Conservation (phyloP, 2,888 invertebrate genomes). For the Rotaria socialis region DNA sequence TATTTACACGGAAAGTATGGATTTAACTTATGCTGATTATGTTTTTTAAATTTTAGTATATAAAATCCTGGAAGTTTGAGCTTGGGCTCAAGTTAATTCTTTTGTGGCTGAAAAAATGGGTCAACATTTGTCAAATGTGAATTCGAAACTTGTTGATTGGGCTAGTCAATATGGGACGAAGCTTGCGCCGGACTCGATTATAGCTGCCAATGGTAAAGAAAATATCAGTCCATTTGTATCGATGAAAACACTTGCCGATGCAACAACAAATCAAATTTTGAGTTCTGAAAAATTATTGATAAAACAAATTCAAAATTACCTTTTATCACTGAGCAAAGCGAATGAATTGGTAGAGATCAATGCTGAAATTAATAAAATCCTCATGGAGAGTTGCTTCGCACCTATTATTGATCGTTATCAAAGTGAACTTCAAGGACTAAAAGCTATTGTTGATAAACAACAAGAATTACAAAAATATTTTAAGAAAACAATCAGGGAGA, state of each 20-base stretch:
- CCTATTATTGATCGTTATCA: neutral
- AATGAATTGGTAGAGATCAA: neutral
- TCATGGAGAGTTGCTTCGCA: neutral
- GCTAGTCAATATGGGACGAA: neutral
- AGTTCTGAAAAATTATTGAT: neutral
- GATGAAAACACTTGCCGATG: neutral
- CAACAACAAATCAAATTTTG: neutral
- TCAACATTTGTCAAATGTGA: neutral
- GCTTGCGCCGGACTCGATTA: neutral
- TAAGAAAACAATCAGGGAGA: neutral
- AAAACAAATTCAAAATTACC: constrained; percentile 2
- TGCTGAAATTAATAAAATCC: neutral
- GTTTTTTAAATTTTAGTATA: no score
- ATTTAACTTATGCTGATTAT: no score
- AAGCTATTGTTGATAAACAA: neutral
- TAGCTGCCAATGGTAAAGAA: neutral
- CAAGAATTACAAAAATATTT: neutral
- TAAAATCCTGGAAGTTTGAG: no score
- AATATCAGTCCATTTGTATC: neutral
- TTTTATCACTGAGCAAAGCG: neutral
- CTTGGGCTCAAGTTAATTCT: no score
- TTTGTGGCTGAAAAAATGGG: neutral
- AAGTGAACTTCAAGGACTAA: neutral
- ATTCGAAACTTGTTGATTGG: neutral
- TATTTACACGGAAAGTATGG: no score